Percentiles rank a stretch among this genome's conserved stretches.
Conservation (phyloP, 1,140 invertebrate genomes). For the Leptinotarsa texana region DNA sequence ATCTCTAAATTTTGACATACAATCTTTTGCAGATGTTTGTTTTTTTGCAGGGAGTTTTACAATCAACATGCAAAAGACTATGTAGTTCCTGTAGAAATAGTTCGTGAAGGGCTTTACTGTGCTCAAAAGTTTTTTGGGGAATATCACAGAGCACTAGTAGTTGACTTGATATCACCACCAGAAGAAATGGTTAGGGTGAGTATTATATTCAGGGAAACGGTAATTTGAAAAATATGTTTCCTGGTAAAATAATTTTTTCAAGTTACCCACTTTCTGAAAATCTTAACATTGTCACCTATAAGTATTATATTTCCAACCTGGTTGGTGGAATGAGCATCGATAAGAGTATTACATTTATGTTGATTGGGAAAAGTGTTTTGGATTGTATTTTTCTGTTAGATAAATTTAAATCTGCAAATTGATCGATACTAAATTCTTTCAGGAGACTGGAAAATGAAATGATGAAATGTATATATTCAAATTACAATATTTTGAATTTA, state of each 20-base stretch:
- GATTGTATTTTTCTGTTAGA: background rate
- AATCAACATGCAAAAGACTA: slow-evolving; percentile 20
- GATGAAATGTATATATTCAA: too few species aligned
- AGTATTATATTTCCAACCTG: background rate
- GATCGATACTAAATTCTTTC: too few species aligned
- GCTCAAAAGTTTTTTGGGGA: slow-evolving; percentile 34
- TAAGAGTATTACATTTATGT: too few species aligned
- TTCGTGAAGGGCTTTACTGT: slow-evolving; percentile 42
- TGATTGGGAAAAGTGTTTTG: too few species aligned
- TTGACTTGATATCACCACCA: slow-evolving; percentile 32
- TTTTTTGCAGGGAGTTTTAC: slow-evolving; percentile 37
- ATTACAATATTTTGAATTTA: too few species aligned
- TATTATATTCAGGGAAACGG: background rate
- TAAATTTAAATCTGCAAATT: too few species aligned
- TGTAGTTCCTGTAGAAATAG: slow-evolving; percentile 28
- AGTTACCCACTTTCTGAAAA: too few species aligned
- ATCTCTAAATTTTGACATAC: too few species aligned
- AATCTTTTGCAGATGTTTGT: background rate
- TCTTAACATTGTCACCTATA: background rate
- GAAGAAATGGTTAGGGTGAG: slow-evolving; percentile 38
- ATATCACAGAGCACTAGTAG: slow-evolving; percentile 44
- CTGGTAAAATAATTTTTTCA: too few species aligned
- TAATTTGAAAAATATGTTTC: too few species aligned
- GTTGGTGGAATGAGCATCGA: too few species aligned
- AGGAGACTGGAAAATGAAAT: too few species aligned